A percentile compares a stretch with the other conserved stretches of the same genome.
Conservation (phyloP, 2,888 invertebrate genomes). For the Crossocerus cetratus region DNA sequence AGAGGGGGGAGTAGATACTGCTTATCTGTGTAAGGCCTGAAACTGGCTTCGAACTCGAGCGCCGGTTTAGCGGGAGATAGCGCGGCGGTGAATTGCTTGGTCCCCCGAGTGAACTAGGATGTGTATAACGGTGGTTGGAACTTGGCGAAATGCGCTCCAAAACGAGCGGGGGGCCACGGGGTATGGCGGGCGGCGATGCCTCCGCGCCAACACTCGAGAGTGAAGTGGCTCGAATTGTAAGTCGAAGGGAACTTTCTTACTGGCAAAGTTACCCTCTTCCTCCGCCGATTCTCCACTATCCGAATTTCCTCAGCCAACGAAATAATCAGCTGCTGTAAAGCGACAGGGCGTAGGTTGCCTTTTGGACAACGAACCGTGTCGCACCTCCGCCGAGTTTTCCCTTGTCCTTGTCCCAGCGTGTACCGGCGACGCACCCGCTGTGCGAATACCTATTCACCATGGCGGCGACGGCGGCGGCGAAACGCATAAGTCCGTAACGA, state of each 20-base stretch:
- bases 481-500: not conserved
- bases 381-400: not conserved
- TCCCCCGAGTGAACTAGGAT: conserved; percentile 51
- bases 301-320: conserved; percentile 27
- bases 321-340: conserved; percentile 37
- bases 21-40: conserved; percentile 50
- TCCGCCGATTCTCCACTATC: conserved; percentile 8
- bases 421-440: not conserved
- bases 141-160: conserved; percentile 41
- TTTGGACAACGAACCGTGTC: conserved; percentile 1
- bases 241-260: conserved; percentile 38
- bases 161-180: conserved; percentile 29
- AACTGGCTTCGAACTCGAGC: conserved; percentile 48
- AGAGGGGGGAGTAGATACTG: conserved; percentile 31
- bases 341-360: conserved; percentile 21
- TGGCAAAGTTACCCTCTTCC: conserved; percentile 22
- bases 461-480: not conserved
- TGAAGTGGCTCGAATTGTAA: conserved; percentile 45
- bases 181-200: conserved; percentile 40
- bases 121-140: conserved; percentile 52
- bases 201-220: conserved; percentile 9
- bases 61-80: conserved; percentile 46
- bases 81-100: conserved; percentile 47
- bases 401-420: not conserved
- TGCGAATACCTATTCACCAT: not conserved